Evolutionary conservation across 1,140 invertebrate genomes (phyloP), one percentile per base, ranked within the genome.

Genomic region (Pararge aegeria): DNA sequence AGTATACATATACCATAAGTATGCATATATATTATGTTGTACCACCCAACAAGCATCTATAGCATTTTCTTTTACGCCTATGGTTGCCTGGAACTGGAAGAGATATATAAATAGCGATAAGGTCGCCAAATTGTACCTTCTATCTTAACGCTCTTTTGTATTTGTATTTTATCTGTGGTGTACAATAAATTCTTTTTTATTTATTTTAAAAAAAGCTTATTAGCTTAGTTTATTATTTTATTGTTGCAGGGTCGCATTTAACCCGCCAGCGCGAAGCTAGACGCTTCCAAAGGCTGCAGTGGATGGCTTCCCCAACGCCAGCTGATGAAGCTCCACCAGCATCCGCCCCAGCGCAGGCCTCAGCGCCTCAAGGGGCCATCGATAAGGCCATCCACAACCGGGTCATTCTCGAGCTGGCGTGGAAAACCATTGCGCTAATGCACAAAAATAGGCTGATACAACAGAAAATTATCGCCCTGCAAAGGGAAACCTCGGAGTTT

Each of bases 361-460:
- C 66, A 0, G 18, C 20, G 1, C 42, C 42, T 2, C 60, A 59
- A 16, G 50, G 56, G 4, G 55, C 63, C 7, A 69, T 70, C 1
- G 68, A 86, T 20, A 80, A 80, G 29, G 51, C 53, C 19, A 73
- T 69, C n/a, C 83, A 89, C 59, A 86, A 78, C 52, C 62, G 81
- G n/a, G 73, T 86, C 16, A 86, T 89, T 19, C 62, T 86, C 10
- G 78, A 87, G 46, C 66, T 89, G 0, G 83, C 86, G 5, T 86
- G 78, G 76, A 86, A 85, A 60, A 89, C 86, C 4, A 73, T 89
- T 29, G 74, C 73, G 0, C 74, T 89, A 1, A 83, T 89, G 83
- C 86, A 87, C 21, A 89, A 81, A 58, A 89, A 89, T 60, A 79
- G 68, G 40, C 56, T 89, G 1, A 89, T 89, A 21, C 86, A 89